Percentiles rank a stretch among this genome's conserved stretches.
These are phyloP conservation scores for Tyrannus savana DNA, from an alignment of 2,113 vertebrate species.

Conservation along the genomic window DNA sequence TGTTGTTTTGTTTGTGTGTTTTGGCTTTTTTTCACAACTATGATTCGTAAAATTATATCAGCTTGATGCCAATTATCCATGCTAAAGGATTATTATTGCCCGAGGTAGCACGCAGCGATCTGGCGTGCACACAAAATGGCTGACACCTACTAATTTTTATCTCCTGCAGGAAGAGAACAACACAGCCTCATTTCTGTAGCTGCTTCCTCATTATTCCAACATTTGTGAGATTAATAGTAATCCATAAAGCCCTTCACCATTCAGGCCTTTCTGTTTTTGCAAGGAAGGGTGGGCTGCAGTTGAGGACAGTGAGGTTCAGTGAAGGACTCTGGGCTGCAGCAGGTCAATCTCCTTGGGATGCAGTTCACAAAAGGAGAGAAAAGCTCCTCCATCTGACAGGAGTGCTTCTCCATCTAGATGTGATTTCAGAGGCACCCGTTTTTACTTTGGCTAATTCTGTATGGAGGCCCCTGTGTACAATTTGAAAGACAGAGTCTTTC, in stretches of 20 bases:
- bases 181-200: not conserved
- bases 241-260: not conserved
- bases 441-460: no score
- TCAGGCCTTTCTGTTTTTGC: fast-evolving
- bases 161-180: not conserved
- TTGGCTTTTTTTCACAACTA: not conserved
- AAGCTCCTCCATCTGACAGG: fast-evolving
- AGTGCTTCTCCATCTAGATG: fast-evolving
- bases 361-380: fast-evolving
- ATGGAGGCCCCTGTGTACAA: fast-evolving
- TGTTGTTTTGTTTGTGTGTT: not conserved
- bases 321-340: fast-evolving
- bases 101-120: fast-evolving
- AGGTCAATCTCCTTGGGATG: fast-evolving
- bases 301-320: fast-evolving
- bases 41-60: not conserved
- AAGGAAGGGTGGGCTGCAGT: fast-evolving
- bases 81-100: not conserved
- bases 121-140: not conserved
- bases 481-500: not conserved
- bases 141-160: not conserved
- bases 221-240: not conserved
- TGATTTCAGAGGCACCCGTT: no score
- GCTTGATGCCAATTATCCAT: not conserved
- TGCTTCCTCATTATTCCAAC: not conserved